A percentile compares a stretch with the other conserved stretches of the same genome.
These are phyloP conservation scores for Leptinotarsa undecemlineata DNA, from an alignment of 1,140 invertebrate genomes.

Conservation along the genomic window DNA sequence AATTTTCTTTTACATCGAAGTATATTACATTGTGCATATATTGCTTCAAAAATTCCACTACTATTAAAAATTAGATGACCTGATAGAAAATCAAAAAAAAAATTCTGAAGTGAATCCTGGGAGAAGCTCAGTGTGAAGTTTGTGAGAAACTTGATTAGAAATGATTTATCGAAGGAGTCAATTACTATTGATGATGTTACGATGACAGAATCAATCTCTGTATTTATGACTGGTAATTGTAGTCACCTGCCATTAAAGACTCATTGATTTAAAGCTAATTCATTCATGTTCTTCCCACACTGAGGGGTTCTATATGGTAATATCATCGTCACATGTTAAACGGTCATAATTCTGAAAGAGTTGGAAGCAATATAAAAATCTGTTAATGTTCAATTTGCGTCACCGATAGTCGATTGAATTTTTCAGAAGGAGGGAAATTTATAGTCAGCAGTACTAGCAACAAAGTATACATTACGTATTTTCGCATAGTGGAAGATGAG, in stretches of 20 bases:
- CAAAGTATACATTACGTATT: not conserved
- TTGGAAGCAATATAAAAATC: not conserved
- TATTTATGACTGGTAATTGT: constrained; percentile 2
- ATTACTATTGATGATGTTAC: not conserved
- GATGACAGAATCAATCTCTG: not conserved
- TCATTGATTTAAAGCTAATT: constrained; percentile 4
- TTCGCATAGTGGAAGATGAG: no score
- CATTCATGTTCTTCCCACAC: constrained; percentile 7
- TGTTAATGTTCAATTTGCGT: not conserved
- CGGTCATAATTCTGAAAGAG: not conserved
- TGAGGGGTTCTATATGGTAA: not conserved
- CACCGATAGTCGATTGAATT: not conserved
- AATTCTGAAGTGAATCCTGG: no score
- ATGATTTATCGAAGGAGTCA: not conserved
- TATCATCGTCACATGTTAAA: constrained; percentile 1
- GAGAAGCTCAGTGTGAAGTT: no score
- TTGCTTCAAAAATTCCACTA: no score
- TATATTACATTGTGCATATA: no score
- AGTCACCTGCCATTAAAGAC: not conserved
- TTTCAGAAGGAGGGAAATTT: not conserved
- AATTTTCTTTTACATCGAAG: no score
- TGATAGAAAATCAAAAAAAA: no score
- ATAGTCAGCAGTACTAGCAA: not conserved
- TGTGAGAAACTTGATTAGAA: no score
- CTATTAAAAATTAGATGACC: no score